phyloP scores from a whole-genome alignment of 1,140 invertebrate genomes.

The Penaeus japonicus region DNA sequence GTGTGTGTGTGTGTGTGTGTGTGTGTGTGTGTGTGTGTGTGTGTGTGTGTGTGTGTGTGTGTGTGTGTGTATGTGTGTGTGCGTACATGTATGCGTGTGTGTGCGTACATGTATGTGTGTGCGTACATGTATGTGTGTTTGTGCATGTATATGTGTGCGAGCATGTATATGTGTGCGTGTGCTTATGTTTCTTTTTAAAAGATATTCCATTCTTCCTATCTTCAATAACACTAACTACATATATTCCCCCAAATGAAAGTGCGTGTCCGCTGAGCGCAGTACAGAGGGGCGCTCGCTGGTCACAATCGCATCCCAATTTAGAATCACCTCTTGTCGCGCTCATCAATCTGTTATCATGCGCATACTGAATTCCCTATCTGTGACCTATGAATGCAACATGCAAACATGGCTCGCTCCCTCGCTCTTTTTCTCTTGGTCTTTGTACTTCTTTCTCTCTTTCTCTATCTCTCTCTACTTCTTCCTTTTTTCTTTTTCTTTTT shows the following conservation, averaged over 20 bases:
- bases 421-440: not conserved
- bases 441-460: not conserved
- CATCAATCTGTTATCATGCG: too few species aligned
- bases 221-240: too few species aligned
- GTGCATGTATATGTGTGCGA: not conserved
- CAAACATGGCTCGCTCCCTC: not conserved
- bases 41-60: not conserved
- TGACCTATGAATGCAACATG: too few species aligned
- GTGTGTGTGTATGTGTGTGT: not conserved
- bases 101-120: not conserved
- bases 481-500: not conserved
- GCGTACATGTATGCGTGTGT: not conserved
- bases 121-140: not conserved
- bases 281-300: too few species aligned
- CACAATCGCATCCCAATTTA: too few species aligned
- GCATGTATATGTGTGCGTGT: not conserved
- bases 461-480: not conserved
- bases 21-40: constrained; percentile 19
- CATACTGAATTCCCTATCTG: too few species aligned
- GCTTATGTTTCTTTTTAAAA: not conserved
- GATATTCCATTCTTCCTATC: too few species aligned
- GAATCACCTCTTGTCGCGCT: too few species aligned
- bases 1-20: not conserved
- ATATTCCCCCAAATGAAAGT: too few species aligned
- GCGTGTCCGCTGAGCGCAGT: too few species aligned